Conservation (phyloP, 1,140 invertebrate species). For the Epicauta chinensis region DNA sequence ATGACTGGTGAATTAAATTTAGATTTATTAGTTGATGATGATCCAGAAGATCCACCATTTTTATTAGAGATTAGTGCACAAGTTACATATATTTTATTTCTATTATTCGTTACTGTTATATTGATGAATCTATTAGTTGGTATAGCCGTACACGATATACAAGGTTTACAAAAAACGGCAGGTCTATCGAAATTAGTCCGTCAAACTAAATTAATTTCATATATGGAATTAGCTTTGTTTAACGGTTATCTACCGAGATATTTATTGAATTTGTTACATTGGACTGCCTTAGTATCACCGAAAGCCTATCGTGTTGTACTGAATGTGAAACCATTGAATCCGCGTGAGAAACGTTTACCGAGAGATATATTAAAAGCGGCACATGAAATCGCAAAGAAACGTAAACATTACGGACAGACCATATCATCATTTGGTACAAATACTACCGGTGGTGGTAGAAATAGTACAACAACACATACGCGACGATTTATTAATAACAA, state of each 20-base stretch:
- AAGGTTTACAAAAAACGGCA: slow-evolving; percentile 69
- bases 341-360: slow-evolving; percentile 69
- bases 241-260: slow-evolving; percentile 65
- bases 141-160: slow-evolving; percentile 74
- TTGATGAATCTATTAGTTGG: slow-evolving; percentile 76
- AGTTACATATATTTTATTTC: slow-evolving; percentile 64
- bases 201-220: slow-evolving; percentile 71
- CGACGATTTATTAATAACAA: slow-evolving; percentile 58
- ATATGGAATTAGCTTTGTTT: slow-evolving; percentile 64
- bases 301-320: slow-evolving; percentile 69
- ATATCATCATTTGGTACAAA: slow-evolving; percentile 51
- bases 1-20: slow-evolving; percentile 82
- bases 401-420: slow-evolving; percentile 59
- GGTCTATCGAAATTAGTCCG: slow-evolving; percentile 67
- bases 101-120: slow-evolving; percentile 73
- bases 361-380: slow-evolving; percentile 67
- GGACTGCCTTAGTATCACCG: slow-evolving; percentile 66
- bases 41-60: slow-evolving; percentile 54
- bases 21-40: slow-evolving; percentile 58
- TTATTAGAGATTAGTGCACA: slow-evolving; percentile 63
- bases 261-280: slow-evolving; percentile 63
- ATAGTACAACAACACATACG: slow-evolving; percentile 44
- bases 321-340: slow-evolving; percentile 73
- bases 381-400: slow-evolving; percentile 65
- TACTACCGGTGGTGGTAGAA: slow-evolving; percentile 27